phyloP scores from a whole-genome alignment of 2,113 vertebrate genomes.

The Edolisoma coerulescens region DNA sequence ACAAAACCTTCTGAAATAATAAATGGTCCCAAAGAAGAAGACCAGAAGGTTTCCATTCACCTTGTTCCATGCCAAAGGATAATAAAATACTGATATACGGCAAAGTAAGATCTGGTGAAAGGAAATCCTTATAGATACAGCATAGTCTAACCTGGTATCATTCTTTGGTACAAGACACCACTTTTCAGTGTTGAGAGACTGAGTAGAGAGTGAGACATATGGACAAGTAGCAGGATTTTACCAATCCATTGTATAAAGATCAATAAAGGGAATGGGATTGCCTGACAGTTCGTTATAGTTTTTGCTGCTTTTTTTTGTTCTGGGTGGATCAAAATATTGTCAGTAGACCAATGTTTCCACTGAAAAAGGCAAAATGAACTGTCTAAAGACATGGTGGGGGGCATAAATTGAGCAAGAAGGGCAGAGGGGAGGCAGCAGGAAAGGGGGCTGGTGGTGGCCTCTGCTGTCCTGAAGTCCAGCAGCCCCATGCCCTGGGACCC shows the following conservation, averaged over 20 bases:
- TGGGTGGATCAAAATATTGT: neutral
- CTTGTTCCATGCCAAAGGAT: neutral
- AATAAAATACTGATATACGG: neutral
- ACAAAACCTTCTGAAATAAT: neutral
- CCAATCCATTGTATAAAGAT: neutral
- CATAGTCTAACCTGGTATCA: neutral
- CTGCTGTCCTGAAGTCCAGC: neutral
- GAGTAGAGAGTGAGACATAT: neutral
- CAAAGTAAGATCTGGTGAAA: neutral
- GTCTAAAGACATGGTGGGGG: accelerated
- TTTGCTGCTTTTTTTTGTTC: neutral
- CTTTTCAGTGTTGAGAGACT: neutral
- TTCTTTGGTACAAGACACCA: neutral
- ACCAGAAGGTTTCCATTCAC: neutral
- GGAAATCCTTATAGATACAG: neutral
- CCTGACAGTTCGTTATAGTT: neutral
- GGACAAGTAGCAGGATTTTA: neutral
- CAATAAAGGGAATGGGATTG: neutral
- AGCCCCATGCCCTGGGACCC: neutral
- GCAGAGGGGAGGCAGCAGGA: neutral
- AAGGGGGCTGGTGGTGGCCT: accelerated
- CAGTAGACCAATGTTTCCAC: neutral
- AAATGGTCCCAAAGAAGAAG: neutral
- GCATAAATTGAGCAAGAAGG: neutral
- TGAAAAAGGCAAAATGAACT: neutral